phyloP scores from a whole-genome alignment of 2,797 vertebrate species.

The Gymnothorax reevesii region DNA sequence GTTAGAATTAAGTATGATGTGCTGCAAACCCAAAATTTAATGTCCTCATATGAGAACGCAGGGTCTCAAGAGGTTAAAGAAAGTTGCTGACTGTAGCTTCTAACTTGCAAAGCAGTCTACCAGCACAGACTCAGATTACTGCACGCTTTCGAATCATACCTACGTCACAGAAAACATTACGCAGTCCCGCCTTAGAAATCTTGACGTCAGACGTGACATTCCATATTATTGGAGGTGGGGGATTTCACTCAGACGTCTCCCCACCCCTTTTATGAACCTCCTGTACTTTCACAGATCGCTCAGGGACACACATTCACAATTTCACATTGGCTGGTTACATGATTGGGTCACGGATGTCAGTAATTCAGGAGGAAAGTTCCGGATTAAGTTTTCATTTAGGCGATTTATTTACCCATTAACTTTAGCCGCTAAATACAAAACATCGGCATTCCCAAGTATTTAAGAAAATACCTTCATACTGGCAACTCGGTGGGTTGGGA shows the following conservation, averaged over 20 bases:
- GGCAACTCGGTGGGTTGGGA: neutral
- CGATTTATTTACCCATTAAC: neutral
- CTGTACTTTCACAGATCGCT: neutral
- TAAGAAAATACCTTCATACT: neutral
- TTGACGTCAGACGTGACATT: neutral
- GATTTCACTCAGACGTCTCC: slow-evolving; percentile 31
- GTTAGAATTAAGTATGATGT: too few species aligned
- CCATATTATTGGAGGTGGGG: slow-evolving; percentile 46
- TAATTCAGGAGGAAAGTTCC: slow-evolving; percentile 9
- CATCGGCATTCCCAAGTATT: neutral
- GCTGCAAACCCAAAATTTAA: too few species aligned
- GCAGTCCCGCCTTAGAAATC: slow-evolving; percentile 37
- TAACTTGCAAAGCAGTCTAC: neutral
- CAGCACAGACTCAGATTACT: neutral
- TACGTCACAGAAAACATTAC: slow-evolving; percentile 51
- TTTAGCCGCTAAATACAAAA: neutral
- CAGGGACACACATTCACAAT: slow-evolving; percentile 1
- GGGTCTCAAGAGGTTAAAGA: too few species aligned
- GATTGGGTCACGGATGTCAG: neutral
- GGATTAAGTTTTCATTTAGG: neutral
- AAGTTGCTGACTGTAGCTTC: too few species aligned
- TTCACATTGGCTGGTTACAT: too few species aligned
- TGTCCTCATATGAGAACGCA: too few species aligned
- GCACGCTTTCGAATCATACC: slow-evolving; percentile 15
- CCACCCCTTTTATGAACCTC: slow-evolving; percentile 41